These are phyloP conservation scores for Periphyllus acericola DNA, from an alignment of 2,888 invertebrate species.

Conservation along the genomic window DNA sequence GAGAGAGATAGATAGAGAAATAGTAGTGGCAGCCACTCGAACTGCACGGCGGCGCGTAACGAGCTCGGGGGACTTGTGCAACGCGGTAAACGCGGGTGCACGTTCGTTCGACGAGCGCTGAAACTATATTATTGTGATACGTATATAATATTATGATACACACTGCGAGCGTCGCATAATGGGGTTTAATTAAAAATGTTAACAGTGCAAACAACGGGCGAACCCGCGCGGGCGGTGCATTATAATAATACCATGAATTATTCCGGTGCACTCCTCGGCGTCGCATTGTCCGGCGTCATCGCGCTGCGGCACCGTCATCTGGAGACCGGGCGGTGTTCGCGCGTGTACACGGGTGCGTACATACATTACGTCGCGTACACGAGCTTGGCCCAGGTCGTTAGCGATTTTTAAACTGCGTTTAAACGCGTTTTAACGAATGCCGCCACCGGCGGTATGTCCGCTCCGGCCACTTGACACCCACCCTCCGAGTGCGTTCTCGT, in stretches of 20 bases:
- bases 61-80: neutral
- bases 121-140: neutral
- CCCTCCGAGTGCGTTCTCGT: neutral
- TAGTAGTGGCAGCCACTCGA: slow-evolving; percentile 9
- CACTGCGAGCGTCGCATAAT: slow-evolving; percentile 1
- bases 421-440: slow-evolving; percentile 52
- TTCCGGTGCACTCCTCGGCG: neutral
- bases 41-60: slow-evolving; percentile 6
- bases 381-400: neutral
- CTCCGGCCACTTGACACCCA: slow-evolving; percentile 18
- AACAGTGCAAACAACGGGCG: slow-evolving; percentile 51
- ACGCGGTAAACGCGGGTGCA: no score
- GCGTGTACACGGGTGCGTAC: neutral
- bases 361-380: neutral
- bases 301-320: slow-evolving; percentile 32
- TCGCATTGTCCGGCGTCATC: slow-evolving; percentile 15
- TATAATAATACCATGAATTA: neutral
- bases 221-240: neutral
- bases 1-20: neutral
- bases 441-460: neutral
- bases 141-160: neutral
- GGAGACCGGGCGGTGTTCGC: neutral
- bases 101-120: neutral
- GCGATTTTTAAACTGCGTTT: slow-evolving; percentile 47
- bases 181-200: slow-evolving; percentile 54